Evolutionary conservation across 2,113 vertebrate species (phyloP), one percentile per base, ranked within the genome.

Genomic region (Cisticola juncidis): DNA sequence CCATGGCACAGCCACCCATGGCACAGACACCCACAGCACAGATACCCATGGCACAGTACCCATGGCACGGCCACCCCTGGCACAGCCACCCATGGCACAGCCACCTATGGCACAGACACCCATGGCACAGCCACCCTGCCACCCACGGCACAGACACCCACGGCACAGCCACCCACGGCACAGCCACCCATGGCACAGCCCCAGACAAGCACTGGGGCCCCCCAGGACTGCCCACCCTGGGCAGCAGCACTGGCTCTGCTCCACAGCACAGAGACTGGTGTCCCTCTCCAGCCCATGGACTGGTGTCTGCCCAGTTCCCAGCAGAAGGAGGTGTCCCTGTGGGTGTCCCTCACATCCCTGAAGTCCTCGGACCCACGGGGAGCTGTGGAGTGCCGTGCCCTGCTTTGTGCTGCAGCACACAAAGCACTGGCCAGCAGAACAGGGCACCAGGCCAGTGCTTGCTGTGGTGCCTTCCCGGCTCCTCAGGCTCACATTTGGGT

Each of bases 321-420:
- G 33, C 15, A 51, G 56, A 16, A 51, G 56, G 48, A 51, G 70
- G 40, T 14, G 20, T 36, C 54, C 58, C 33, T 31, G 9, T 11
- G 38, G 15, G 51, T 33, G 28, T 51, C 47, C 29, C n/a, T 47
- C 61, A 19, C 44, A 28, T 5, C 35, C 60, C 65, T 8, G 3
- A 69, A 38, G 33, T 47, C 33, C 40, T 6, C 0, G 0, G 36
- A 24, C n/a, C 51, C 51, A 11, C 5, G 2, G 62, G 35, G 44
- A 69, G 26, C 20, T 45, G 54, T 31, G 36, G 45, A 69, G 54
- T 11, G 31, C 58, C 2, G 0, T 40, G 66, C 51, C 36, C 24
- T 62, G 71, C 48, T 80, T 35, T 0, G 2, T 28, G 69, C 47
- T 16, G 12, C 40, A 16, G 20, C 6, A 35, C 62, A 40, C 12